phyloP scores from a whole-genome alignment of 2,113 vertebrate species.

The Hypanus sabinus region DNA sequence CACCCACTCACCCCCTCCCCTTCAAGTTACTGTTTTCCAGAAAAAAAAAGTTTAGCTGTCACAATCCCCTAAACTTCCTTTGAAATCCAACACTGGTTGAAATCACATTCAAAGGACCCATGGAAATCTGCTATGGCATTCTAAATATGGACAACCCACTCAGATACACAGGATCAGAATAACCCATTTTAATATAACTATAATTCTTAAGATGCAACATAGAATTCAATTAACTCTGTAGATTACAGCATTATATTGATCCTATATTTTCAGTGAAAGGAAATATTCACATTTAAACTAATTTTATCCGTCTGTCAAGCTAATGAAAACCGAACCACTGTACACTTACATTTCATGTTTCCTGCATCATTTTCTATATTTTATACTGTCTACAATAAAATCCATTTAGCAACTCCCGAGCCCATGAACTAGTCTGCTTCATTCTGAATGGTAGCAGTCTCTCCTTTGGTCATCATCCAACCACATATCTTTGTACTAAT shows the following conservation, averaged over 20 bases:
- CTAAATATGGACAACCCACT: not conserved
- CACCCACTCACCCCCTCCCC: no score
- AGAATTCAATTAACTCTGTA: not conserved
- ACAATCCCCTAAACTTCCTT: not conserved
- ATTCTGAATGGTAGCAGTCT: not conserved
- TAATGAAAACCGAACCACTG: not conserved
- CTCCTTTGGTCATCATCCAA: not conserved
- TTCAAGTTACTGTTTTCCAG: not conserved
- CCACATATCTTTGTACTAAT: not conserved
- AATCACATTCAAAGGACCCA: not conserved
- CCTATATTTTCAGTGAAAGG: not conserved
- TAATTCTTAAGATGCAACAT: not conserved
- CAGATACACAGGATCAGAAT: not conserved
- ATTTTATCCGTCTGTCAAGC: not conserved
- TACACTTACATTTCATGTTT: not conserved
- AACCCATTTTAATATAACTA: not conserved
- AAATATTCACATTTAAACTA: not conserved
- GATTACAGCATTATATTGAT: not conserved
- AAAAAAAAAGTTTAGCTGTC: not conserved
- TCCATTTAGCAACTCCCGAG: not conserved
- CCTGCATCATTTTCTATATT: not conserved
- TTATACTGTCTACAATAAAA: not conserved
- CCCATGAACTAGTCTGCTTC: not conserved
- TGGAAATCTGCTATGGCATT: not conserved
- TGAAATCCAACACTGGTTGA: not conserved